Evolutionary conservation across 2,797 vertebrate genomes (phyloP).

Genomic region (Sebastes alutus): DNA sequence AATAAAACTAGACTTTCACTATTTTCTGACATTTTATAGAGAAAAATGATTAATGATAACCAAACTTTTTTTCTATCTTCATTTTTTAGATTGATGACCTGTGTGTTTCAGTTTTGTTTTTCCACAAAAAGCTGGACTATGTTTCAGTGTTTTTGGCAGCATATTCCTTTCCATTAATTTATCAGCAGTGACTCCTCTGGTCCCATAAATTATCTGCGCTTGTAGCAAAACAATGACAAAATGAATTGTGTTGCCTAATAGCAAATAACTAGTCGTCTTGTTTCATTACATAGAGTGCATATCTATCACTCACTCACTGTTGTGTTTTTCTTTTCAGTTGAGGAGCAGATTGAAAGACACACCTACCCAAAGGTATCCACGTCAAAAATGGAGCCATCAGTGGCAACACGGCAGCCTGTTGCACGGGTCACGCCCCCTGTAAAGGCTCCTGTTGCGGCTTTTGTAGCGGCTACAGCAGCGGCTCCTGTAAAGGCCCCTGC

Average conservation of each 20-base stretch:
- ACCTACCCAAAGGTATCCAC: conserved; percentile 30
- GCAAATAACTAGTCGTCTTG: not conserved
- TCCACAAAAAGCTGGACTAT: not conserved
- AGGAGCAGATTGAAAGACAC: conserved; percentile 81
- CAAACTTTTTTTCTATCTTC: not conserved
- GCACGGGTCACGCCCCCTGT: conserved; percentile 7
- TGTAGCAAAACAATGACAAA: not conserved
- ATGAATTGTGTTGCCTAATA: not conserved
- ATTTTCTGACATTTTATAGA: not conserved
- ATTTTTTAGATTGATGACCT: not conserved
- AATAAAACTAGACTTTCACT: not conserved
- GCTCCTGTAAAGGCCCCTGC: conserved; percentile 23
- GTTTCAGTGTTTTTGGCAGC: not conserved
- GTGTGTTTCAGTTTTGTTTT: not conserved
- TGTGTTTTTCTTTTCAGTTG: conserved; percentile 77
- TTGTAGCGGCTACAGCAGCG: conserved; percentile 50
- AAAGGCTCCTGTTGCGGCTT: not conserved
- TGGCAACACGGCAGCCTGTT: conserved; percentile 28
- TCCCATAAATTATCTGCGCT: not conserved
- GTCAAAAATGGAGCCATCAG: conserved; percentile 42
- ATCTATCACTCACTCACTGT: not conserved
- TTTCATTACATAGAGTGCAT: not conserved
- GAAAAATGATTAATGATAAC: not conserved
- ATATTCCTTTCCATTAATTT: not conserved
- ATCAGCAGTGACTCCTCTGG: not conserved